These are phyloP conservation scores for Cyclophora punctaria DNA, from an alignment of 2,888 invertebrate species.

Conservation along the genomic window DNA sequence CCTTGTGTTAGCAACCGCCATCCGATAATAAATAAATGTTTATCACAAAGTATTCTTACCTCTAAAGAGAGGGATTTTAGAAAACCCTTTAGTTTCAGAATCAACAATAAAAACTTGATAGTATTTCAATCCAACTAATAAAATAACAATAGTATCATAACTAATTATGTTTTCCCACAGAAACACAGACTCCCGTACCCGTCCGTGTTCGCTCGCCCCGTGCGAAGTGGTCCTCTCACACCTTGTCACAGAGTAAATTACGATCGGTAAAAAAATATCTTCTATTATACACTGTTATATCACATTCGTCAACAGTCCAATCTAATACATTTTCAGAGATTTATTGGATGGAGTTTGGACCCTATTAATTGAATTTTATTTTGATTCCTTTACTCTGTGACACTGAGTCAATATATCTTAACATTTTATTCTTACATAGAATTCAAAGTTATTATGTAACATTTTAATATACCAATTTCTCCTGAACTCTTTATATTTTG, in stretches of 20 bases:
- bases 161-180: constrained; percentile 68
- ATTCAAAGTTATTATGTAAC: constrained; percentile 55
- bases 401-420: constrained; percentile 42
- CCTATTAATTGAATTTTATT: constrained; percentile 58
- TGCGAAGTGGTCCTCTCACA: constrained; percentile 42
- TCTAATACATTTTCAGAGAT: constrained; percentile 48
- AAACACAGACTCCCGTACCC: constrained; percentile 74
- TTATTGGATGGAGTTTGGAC: constrained; percentile 70
- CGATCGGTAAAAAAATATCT: constrained; percentile 52
- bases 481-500: constrained; percentile 41
- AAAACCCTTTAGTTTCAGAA: constrained; percentile 27
- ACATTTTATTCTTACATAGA: constrained; percentile 49
- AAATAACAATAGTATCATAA: constrained; percentile 27
- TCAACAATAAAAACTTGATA: constrained; percentile 25
- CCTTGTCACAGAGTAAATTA: constrained; percentile 55
- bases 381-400: constrained; percentile 58
- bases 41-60: constrained; percentile 61
- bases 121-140: constrained; percentile 11
- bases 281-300: constrained; percentile 53
- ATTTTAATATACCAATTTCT: constrained; percentile 54
- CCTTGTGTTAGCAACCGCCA: constrained; percentile 72
- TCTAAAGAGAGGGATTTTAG: constrained; percentile 39
- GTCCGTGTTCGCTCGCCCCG: constrained; percentile 57
- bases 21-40: constrained; percentile 62
- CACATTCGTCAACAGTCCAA: constrained; percentile 62